Conservation (phyloP, 2,797 vertebrate species). For the Gambelia wislizenii region DNA sequence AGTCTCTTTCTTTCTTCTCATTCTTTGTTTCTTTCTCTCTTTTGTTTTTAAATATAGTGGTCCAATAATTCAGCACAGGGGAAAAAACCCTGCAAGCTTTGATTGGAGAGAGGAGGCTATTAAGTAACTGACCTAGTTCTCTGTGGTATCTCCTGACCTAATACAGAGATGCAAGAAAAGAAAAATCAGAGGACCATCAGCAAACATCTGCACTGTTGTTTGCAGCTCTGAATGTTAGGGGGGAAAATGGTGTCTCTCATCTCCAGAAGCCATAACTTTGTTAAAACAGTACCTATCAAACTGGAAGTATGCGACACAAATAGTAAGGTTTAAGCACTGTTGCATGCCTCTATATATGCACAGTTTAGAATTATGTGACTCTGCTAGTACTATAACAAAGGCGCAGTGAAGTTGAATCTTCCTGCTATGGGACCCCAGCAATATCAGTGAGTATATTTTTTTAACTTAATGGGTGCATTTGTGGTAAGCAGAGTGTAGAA, state of each 20-base stretch:
- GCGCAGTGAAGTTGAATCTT: not conserved
- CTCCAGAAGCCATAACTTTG: constrained; percentile 63
- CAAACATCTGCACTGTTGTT: constrained; percentile 47
- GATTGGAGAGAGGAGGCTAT: constrained; percentile 77
- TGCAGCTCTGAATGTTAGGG: constrained; percentile 24
- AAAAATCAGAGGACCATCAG: constrained; percentile 68
- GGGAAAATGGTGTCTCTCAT: constrained; percentile 62
- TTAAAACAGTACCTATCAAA: not conserved
- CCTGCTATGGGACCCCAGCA: too few relatives aligned
- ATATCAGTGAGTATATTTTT: not conserved
- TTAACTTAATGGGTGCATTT: not conserved
- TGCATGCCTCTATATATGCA: not conserved
- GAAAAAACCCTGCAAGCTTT: constrained; percentile 75
- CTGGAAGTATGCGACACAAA: not conserved
- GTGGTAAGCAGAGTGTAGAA: not conserved
- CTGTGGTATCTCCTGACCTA: constrained; percentile 48
- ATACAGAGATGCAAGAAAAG: constrained; percentile 68
- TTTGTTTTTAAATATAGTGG: constrained; percentile 40
- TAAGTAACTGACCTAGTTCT: constrained; percentile 77
- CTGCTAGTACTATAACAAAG: not conserved
- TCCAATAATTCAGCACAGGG: constrained; percentile 76
- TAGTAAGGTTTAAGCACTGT: not conserved
- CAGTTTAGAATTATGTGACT: not conserved
- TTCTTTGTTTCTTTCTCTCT: constrained; percentile 24
- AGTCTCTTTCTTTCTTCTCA: constrained; percentile 31